These are phyloP conservation scores for Rhynchophorus ferrugineus DNA, from an alignment of 1,140 invertebrate genomes.

Conservation along the genomic window DNA sequence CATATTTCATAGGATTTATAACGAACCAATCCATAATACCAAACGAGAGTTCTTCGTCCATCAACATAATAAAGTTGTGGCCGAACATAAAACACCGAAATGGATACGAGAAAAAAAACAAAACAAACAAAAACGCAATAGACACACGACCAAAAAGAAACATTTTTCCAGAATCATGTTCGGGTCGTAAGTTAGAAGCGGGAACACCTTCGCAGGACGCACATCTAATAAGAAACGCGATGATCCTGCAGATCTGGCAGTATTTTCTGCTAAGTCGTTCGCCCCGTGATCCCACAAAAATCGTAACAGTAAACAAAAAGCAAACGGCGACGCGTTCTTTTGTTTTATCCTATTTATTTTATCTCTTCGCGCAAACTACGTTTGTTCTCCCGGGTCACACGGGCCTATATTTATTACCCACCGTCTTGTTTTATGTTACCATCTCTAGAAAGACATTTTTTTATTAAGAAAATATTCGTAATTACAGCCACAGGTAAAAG, in stretches of 20 bases:
- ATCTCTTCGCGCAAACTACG: not conserved
- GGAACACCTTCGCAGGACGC: conserved; percentile 5
- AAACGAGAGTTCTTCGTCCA: no score
- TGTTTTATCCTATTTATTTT: conserved; percentile 1
- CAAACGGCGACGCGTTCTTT: conserved; percentile 1
- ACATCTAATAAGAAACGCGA: conserved; percentile 9
- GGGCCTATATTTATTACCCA: no score
- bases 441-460: no score
- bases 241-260: conserved; percentile 8
- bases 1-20: no score
- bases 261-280: conserved; percentile 9
- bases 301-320: conserved; percentile 10
- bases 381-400: no score
- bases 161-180: conserved; percentile 7
- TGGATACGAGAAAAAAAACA: conserved; percentile 3
- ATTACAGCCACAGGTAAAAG: no score
- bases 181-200: conserved; percentile 6
- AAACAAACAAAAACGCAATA: not conserved
- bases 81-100: no score
- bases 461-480: no score
- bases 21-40: no score
- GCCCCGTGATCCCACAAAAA: conserved; percentile 4
- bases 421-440: no score
- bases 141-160: conserved; percentile 10
- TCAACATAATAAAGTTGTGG: no score